Percentiles rank a stretch among this genome's conserved stretches.
These are phyloP conservation scores for Clarias laeviceps DNA, from an alignment of 2,797 vertebrate species.

Conservation along the genomic window DNA sequence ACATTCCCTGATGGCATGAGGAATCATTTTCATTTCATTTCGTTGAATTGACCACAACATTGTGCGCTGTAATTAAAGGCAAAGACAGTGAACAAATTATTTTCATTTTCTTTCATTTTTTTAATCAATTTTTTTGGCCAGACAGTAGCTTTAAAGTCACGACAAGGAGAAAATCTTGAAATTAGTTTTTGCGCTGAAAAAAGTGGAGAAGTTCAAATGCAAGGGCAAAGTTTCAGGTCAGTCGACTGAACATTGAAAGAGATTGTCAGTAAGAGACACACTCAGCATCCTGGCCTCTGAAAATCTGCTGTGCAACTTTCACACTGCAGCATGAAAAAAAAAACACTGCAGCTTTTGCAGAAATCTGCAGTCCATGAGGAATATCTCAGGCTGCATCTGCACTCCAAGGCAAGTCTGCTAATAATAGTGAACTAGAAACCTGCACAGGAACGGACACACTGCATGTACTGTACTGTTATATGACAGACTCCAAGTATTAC, in stretches of 20 bases:
- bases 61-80: no score
- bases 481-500: neutral
- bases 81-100: no score
- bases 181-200: neutral
- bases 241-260: conserved; percentile 18
- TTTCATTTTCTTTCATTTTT: no score
- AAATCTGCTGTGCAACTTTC: conserved; percentile 15
- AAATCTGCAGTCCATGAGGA: conserved; percentile 32
- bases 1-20: no score
- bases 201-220: neutral
- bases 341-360: conserved; percentile 25
- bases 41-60: no score
- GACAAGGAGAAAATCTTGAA: neutral
- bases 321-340: conserved; percentile 19
- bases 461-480: neutral
- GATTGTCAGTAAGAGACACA: neutral
- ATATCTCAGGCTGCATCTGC: conserved; percentile 25
- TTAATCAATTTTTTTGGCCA: no score
- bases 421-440: conserved; percentile 22
- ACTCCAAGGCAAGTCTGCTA: conserved; percentile 21
- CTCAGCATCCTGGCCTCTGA: conserved; percentile 24
- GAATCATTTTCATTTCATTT: no score
- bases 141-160: no score
- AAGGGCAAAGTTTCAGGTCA: neutral
- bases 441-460: neutral